Evolutionary conservation across 2,888 invertebrate species (phyloP), one percentile per base, ranked within the genome.

Genomic region (Drosophila multiciliata): DNA sequence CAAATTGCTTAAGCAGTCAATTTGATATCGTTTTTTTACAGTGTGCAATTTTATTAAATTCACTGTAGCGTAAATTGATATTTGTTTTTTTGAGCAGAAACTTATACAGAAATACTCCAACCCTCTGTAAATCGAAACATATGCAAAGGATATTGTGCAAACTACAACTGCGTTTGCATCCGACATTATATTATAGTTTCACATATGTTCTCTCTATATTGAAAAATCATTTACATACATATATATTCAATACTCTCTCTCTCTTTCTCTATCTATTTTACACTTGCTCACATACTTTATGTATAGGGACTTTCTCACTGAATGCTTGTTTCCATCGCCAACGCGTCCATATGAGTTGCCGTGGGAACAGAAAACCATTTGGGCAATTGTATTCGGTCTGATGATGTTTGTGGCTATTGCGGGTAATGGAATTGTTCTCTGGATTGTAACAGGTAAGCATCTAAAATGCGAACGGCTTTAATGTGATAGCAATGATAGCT

Each of bases 341-440:
- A 94, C 92, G 48, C 89, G 94, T 77, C 95, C 95, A 0, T 95
- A 95, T 89, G 95, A 94, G 94, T 94, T 94, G 40, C 93, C 94
- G 85, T 96, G 95, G 95, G 96, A 95, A 79, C 96, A 94, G 94
- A 93, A 95, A 88, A 94, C 96, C 62, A 94, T 95, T 53, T 98
- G 97, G 96, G 95, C 96, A 52, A 93, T 95, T 15, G 93, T 97
- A 20, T 98, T 97, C 87, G 94, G 96, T 0, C 93, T 95, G 32
- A 97, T 98, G 96, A 94, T 98, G 49, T 93, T 96, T 11, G 95
- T 96, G 4, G 97, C 97, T 1, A 96, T 97, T 52, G 96, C 96
- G 1, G 98, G 98, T 29, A 98, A 98, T 90, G 95, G 96, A 49
- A 97, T 98, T 73, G 98, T 98, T 58, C 97, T 98, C 83, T 98